Evolutionary conservation across 2,888 invertebrate species (phyloP).

Genomic region (Microchrysa polita): DNA sequence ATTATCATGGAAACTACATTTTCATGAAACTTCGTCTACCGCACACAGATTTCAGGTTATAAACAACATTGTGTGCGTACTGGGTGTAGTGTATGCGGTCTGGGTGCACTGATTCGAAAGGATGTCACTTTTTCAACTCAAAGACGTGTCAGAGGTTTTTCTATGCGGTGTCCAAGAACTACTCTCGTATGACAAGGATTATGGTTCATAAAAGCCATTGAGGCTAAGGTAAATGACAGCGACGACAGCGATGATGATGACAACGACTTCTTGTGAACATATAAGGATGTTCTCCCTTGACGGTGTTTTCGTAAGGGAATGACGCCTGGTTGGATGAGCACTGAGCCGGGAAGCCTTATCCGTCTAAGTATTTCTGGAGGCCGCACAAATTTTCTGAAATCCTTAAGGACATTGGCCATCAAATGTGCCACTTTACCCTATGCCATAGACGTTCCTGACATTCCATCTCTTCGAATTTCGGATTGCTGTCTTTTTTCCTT

Average conservation of each 20-base stretch:
- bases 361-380: not conserved
- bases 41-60: constrained; percentile 13
- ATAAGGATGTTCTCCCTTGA: not conserved
- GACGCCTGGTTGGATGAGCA: not conserved
- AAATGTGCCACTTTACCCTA: too few relatives aligned
- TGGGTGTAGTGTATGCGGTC: not conserved
- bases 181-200: constrained; percentile 14
- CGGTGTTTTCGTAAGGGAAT: not conserved
- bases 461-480: too few relatives aligned
- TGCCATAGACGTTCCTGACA: too few relatives aligned
- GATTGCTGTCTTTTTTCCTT: too few relatives aligned
- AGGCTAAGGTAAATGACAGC: constrained; percentile 31
- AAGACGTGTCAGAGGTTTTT: constrained; percentile 26
- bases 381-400: too few relatives aligned
- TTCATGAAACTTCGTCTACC: not conserved
- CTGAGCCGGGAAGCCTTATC: not conserved
- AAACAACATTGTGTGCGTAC: not conserved
- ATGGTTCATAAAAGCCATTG: constrained; percentile 19
- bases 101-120: not conserved
- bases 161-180: not conserved
- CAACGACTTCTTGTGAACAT: not conserved
- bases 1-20: constrained; percentile 31
- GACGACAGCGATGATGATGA: not conserved
- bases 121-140: not conserved
- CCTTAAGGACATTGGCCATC: too few relatives aligned